Evolutionary conservation across 2,113 vertebrate species (phyloP).

Genomic region (Leucopsar rothschildi): DNA sequence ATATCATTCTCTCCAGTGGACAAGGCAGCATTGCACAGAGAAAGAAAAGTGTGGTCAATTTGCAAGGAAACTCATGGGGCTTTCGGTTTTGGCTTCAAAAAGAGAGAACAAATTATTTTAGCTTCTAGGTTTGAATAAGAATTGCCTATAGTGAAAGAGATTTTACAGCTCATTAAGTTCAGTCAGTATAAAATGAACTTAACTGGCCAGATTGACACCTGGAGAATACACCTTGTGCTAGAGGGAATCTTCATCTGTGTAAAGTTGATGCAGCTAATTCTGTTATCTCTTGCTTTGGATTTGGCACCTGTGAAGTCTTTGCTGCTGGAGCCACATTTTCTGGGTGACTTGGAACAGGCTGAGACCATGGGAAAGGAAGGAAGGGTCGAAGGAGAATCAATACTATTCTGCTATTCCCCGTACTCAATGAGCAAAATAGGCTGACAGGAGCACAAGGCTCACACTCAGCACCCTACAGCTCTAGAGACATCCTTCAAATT

Average conservation of each 20-base stretch:
- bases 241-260: background rate
- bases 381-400: background rate
- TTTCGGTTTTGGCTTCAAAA: background rate
- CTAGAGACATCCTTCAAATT: background rate
- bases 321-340: background rate
- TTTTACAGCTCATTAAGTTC: slow-evolving; percentile 34
- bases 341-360: background rate
- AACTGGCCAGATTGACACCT: slow-evolving; percentile 27
- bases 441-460: background rate
- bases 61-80: background rate
- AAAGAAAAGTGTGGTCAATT: background rate
- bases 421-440: background rate
- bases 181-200: slow-evolving; percentile 19
- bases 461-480: background rate
- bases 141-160: slow-evolving; percentile 19
- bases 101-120: background rate
- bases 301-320: background rate
- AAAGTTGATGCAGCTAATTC: background rate
- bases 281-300: background rate
- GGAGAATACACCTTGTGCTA: slow-evolving; percentile 2
- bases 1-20: background rate
- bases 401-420: background rate
- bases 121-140: background rate
- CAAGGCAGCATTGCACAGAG: background rate
- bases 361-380: background rate